These are phyloP conservation scores for Anastrepha ludens DNA, from an alignment of 1,140 invertebrate species.

Conservation along the genomic window DNA sequence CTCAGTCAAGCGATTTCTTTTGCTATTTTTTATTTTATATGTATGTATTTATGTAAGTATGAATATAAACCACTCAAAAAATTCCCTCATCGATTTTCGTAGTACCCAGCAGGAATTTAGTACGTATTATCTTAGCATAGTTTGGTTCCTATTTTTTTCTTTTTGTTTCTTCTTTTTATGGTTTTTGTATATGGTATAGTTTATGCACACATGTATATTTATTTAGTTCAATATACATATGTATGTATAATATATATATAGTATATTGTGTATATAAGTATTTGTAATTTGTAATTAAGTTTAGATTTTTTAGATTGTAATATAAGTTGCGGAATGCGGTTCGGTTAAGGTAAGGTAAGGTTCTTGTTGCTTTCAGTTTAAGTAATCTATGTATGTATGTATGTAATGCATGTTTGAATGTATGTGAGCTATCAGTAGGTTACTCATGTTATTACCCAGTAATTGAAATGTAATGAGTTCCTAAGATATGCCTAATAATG, in stretches of 20 bases:
- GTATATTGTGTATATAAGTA: conserved; percentile 33
- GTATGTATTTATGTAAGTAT: background rate
- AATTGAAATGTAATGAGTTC: background rate
- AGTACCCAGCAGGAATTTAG: background rate
- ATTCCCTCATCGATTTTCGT: background rate
- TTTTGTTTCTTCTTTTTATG: background rate
- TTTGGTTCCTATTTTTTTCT: background rate
- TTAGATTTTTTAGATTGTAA: conserved; percentile 43
- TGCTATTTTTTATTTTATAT: background rate
- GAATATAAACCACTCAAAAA: conserved; percentile 28
- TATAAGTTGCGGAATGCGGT: conserved; percentile 46
- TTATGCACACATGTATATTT: conserved; percentile 36
- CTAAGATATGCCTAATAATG: background rate
- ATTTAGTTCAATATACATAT: conserved; percentile 23
- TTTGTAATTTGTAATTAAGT: conserved; percentile 12
- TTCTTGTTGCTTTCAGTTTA: conserved; percentile 28
- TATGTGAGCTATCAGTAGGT: too few species aligned
- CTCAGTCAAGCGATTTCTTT: conserved; percentile 26
- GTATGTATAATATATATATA: background rate
- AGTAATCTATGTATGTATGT: background rate
- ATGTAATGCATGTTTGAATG: background rate
- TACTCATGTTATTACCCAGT: background rate
- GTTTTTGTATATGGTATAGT: background rate
- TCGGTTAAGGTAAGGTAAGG: conserved; percentile 51
- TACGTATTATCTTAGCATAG: background rate